Evolutionary conservation across 2,888 invertebrate species (phyloP), one percentile per base, ranked within the genome.

Genomic region (Heliconius cydno): DNA sequence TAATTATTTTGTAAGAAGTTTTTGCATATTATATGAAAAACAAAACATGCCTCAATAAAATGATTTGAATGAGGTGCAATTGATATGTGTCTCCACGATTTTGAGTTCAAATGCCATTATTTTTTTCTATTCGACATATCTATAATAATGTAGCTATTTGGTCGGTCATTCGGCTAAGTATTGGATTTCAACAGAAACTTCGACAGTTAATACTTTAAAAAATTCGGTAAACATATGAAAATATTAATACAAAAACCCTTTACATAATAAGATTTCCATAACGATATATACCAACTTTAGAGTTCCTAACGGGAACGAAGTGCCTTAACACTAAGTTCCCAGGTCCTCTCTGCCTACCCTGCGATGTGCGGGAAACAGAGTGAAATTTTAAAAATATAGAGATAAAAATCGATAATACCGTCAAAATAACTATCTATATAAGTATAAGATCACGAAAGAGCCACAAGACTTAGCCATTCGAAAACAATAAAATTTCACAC

Each of bases 401-500:
- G 57, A 9, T 57, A 57, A 57, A 67, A 76, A 46, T 7, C 52
- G 30, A 9, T 6, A 60, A 57, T 71, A 73, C 5, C 28, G 12
- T 38, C n/a, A 30, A 22, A 52, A 30, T 68, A 68, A 67, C 22
- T n/a, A n/a, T 34, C 12, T 34, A 68, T n/a, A 68, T 22, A n/a
- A 68, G 6, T 22, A 13, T 72, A 41, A 7, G n/a, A 25, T 30
- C 30, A 72, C 34, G 34, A 73, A 34, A 4, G 6, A 34, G 5
- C 15, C 65, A 72, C 25, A 66, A 41, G 38, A 77, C n/a, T 76
- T 60, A 79, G 38, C 52, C 46, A 67, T 67, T 65, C 66, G 76
- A 72, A 76, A 57, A 57, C 60, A 72, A 76, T 60, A 57, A 41
- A 77, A 79, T 73, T 79, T 67, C 30, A 79, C 73, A 73, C 72